Base-by-base conservation (phyloP, 2,888 invertebrate genomes). In the Chymomyza amoena region DNA sequence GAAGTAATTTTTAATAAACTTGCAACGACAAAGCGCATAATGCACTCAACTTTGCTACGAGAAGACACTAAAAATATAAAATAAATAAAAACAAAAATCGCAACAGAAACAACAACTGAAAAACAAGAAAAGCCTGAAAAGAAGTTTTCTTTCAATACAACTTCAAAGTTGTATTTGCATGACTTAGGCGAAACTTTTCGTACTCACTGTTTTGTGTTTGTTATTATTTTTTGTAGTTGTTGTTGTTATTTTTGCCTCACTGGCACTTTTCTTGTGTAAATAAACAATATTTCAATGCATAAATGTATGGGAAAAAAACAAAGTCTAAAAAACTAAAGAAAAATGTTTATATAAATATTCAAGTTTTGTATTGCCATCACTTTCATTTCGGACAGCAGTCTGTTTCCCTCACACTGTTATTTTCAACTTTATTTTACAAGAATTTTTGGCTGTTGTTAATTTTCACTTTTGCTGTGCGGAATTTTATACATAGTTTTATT, bases 241-340 rank as follows among this genome's bases (percentile, higher is more conserved):
- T 52, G 5, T 52, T 54, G 16, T 54, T 54, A 70, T 64, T 57
- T 36, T 60, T 36, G 6, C 66, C 51, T 78, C 76, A 78, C 70
- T 80, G 71, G 75, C 75, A 73, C 72, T 77, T 74, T 70, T 77
- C 80, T 82, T 72, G 79, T 65, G 68, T 79, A 83, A 84, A 84
- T 84, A 84, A 84, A 87, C 83, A 84, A 83, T 85, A 85, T 87
- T 87, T 85, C 83, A 87, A 80, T 83, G 87, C 77, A 80, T 75
- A 74, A 76, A 68, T 57, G 57, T 25, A 18, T 32, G 7, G 32
- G 0, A 32, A 32, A 32, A 25, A 57, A 6, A 39, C 13, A 45
- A 45, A 45, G 13, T 1, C 13, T 45, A 4, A 87, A 82, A 77
- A 84, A 84, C 81, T 79, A 84, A 83, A 80, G 25, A 82, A 87